Evolutionary conservation across 2,113 vertebrate genomes (phyloP).

Genomic region (Clarias batrachus): DNA sequence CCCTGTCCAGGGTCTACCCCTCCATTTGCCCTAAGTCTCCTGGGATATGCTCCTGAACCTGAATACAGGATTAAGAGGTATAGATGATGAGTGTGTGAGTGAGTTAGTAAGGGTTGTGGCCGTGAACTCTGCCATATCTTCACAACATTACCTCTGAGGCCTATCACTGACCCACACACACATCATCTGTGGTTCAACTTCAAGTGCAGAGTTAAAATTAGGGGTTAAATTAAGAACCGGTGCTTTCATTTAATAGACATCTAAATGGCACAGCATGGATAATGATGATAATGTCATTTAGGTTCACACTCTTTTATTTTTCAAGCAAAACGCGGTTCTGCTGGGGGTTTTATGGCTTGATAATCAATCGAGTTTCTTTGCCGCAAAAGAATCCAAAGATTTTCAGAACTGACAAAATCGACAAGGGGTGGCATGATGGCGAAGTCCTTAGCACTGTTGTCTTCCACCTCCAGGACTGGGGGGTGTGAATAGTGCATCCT

Average conservation of each 20-base stretch:
- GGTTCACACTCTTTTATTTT: constrained; percentile 1
- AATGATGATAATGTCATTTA: neutral
- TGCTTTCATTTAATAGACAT: neutral
- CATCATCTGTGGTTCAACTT: neutral
- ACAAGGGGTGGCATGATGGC: too few species aligned
- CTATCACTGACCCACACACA: neutral
- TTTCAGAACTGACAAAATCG: neutral
- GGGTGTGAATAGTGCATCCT: too few species aligned
- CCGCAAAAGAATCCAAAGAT: neutral
- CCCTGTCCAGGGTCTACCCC: too few species aligned
- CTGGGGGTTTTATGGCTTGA: neutral
- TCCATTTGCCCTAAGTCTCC: too few species aligned
- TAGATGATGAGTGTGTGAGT: too few species aligned
- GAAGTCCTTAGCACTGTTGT: too few species aligned
- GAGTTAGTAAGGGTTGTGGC: neutral
- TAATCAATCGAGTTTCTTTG: neutral
- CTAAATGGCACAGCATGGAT: neutral
- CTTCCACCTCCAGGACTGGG: too few species aligned
- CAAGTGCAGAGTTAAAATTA: constrained; percentile 9
- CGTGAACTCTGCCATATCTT: neutral
- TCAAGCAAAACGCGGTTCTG: neutral
- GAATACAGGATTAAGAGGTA: too few species aligned
- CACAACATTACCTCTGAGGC: constrained; percentile 17
- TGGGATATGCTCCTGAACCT: too few species aligned
- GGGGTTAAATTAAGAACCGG: neutral